These are phyloP conservation scores for Polyommatus iphigenia DNA, from an alignment of 2,888 invertebrate species.

Conservation along the genomic window DNA sequence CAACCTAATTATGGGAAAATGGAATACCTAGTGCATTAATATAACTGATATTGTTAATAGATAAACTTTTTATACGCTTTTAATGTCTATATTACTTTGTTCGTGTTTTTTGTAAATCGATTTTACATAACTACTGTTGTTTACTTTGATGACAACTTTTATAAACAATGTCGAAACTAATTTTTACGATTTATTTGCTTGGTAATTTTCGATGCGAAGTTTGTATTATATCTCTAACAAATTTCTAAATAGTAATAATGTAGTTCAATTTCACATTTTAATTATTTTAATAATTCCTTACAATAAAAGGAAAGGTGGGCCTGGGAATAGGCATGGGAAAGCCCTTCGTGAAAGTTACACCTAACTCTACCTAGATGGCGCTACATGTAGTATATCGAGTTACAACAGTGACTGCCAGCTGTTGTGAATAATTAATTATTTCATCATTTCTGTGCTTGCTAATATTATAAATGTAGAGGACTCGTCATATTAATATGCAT, in stretches of 20 bases:
- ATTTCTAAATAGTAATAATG: not conserved
- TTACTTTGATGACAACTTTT: not conserved
- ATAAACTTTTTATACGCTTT: constrained; percentile 41
- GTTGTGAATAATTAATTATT: too few species aligned
- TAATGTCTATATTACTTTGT: constrained; percentile 35
- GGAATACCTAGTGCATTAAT: constrained; percentile 43
- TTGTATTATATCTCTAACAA: not conserved
- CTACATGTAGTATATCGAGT: not conserved
- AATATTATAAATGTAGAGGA: too few species aligned
- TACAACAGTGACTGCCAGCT: not conserved
- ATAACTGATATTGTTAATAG: constrained; percentile 41
- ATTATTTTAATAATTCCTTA: not conserved
- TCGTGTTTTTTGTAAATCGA: constrained; percentile 20
- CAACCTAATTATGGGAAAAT: constrained; percentile 54
- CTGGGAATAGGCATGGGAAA: not conserved
- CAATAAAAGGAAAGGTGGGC: not conserved
- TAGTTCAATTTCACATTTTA: too few species aligned
- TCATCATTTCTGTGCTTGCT: too few species aligned
- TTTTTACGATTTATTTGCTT: not conserved
- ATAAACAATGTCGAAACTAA: not conserved
- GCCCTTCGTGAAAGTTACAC: not conserved
- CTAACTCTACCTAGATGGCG: constrained; percentile 8
- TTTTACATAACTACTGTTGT: not conserved
- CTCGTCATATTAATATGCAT: too few species aligned
- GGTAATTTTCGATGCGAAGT: not conserved